Evolutionary conservation across 2,888 invertebrate species (phyloP), one percentile per base, ranked within the genome.

Genomic region (Drosophila tripunctata): DNA sequence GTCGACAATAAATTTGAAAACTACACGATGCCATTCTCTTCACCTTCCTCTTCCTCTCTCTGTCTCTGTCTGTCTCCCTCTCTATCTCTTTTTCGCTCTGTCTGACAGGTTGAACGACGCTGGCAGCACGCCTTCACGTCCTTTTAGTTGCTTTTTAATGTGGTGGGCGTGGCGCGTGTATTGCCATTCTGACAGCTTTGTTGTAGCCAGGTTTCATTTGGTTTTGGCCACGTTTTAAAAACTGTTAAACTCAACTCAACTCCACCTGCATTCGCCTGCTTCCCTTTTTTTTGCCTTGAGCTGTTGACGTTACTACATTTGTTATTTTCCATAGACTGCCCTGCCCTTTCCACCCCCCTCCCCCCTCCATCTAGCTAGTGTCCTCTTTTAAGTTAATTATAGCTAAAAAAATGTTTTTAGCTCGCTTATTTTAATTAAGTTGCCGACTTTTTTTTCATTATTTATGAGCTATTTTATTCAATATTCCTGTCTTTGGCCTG

Each of bases 1-100:
- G 82, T 76, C 67, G 87, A 57, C 66, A 60, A 83, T 83, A 83
- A 85, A 83, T 83, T 87, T 87, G 82, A 81, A 87, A 83, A 74
- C 72, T 68, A 71, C 85, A 85, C 67, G 87, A 85, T 69, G 70
- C 24, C 70, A 64, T 21, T 48, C 50, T 12, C 35, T 27, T 19
- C 7, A 10, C 5, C 19, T 4, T 4, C 22, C 35, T 4, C 17
- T 24, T n/a, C 8, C 10, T 14, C 22, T 33, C 22, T 22, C 6
- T 8, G n/a, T n/a, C n/a, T 19, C 17, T 17, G 19, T 47, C 19
- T 36, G 14, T 27, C 36, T 36, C 5, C 38, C 10, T 31, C 22
- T 15, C n/a, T n/a, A n/a, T n/a, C n/a, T n/a, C n/a, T n/a, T n/a
- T 21, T 21, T 21, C 21, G 3, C 21, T 21, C 58, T 17, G 62